Base-by-base conservation (phyloP, 1,140 invertebrate species). In the Carposina sasakii region DNA sequence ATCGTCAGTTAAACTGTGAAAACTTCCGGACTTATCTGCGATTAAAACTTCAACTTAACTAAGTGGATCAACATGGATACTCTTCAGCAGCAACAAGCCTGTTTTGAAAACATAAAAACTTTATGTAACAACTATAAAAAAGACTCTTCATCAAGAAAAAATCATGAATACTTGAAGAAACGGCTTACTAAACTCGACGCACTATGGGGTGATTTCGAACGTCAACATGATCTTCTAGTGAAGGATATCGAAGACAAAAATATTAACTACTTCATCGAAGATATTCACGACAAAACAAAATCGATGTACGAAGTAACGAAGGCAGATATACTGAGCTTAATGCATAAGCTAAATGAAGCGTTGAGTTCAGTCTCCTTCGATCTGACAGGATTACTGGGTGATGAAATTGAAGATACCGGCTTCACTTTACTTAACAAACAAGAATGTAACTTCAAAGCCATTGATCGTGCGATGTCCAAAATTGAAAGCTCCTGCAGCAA, bases 51-150 rank as follows among this genome's bases (percentile, higher is more conserved):
- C n/a, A n/a, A n/a, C n/a, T n/a, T n/a, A n/a, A n/a, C n/a, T n/a
- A n/a, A n/a, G n/a, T n/a, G n/a, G n/a, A n/a, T 40, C 37, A 40
- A 4, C 5, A 40, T 40, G 37, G 23, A 17, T 21, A 40, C 21
- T 10, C 37, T 40, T 9, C 37, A 21, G 13, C 19, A 40, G n/a
- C 37, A 40, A 22, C 37, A 40, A 23, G 10, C 4, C 3, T 40
- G 37, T n/a, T 40, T 22, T 40, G 37, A 40, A 23, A 40, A 23
- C 19, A 40, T 40, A 2, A 40, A 40, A 22, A 40, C 37, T n/a
- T 40, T 40, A 21, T 40, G 37, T 13, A 3, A 3, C 3, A 40
- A 40, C 37, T 40, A 40, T n/a, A 40, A 40, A n/a, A 40, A 40
- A 23, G 37, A 40, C n/a, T 6, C 8, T 12, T 8, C 37, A 5